These are phyloP conservation scores for Apodemia duryi DNA, from an alignment of 2,888 invertebrate genomes.

Conservation along the genomic window DNA sequence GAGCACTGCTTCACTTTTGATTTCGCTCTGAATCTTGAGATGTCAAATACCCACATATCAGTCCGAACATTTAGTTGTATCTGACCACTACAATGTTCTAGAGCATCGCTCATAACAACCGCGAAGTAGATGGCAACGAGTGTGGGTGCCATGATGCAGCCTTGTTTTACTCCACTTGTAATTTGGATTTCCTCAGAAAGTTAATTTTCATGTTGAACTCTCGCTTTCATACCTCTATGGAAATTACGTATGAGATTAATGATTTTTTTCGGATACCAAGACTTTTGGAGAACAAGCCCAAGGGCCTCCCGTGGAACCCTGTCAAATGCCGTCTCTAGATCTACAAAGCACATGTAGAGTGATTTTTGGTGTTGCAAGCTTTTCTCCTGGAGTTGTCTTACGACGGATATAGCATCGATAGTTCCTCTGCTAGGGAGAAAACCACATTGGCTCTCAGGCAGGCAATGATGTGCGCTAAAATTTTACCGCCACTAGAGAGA, in stretches of 20 bases:
- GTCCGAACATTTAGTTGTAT: slow-evolving; percentile 18
- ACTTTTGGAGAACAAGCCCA: too few species aligned
- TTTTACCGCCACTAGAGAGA: too few species aligned
- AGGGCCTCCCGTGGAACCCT: too few species aligned
- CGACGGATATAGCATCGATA: too few species aligned
- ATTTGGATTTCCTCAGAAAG: slow-evolving; percentile 1
- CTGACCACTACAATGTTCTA: slow-evolving; percentile 1
- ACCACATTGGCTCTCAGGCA: too few species aligned
- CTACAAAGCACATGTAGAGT: too few species aligned
- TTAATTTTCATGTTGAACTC: slow-evolving; percentile 25
- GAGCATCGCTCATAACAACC: slow-evolving; percentile 5
- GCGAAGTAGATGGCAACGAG: slow-evolving; percentile 26
- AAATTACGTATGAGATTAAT: background rate
- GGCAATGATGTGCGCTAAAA: too few species aligned
- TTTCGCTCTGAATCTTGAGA: slow-evolving; percentile 17
- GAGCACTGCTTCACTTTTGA: background rate
- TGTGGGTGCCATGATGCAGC: slow-evolving; percentile 26
- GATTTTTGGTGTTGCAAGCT: too few species aligned
- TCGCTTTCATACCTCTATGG: slow-evolving; percentile 17
- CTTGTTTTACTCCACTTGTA: slow-evolving; percentile 23
- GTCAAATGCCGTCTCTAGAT: too few species aligned
- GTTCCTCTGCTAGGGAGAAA: too few species aligned
- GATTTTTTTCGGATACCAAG: too few species aligned
- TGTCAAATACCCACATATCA: slow-evolving; percentile 21
- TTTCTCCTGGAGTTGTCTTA: too few species aligned